phyloP scores from a whole-genome alignment of 1,140 invertebrate species.

The Neuroterus valhalla region DNA sequence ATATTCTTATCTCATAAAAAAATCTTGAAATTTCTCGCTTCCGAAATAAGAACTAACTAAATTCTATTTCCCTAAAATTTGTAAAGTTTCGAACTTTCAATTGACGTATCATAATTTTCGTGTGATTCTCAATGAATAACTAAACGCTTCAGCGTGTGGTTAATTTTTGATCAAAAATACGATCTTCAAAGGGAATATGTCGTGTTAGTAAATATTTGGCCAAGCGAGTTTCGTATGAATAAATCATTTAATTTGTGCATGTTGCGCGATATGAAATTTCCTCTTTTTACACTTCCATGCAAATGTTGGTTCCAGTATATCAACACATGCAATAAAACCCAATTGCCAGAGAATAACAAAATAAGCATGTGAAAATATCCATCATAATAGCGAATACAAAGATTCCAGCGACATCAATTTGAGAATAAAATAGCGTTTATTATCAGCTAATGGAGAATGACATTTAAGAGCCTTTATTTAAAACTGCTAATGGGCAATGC shows the following conservation, averaged over 20 bases:
- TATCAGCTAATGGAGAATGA: background rate
- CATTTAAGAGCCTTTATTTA: background rate
- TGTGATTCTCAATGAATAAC: background rate
- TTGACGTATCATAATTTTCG: background rate
- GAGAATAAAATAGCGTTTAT: too few relatives aligned
- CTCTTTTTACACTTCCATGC: background rate
- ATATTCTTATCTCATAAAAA: too few relatives aligned
- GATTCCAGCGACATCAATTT: too few relatives aligned
- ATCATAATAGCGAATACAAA: too few relatives aligned
- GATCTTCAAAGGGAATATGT: background rate
- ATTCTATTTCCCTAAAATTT: too few relatives aligned
- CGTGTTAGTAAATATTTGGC: slow-evolving; percentile 1
- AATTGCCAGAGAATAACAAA: too few relatives aligned
- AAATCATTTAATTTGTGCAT: slow-evolving; percentile 18
- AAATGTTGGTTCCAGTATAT: background rate
- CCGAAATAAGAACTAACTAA: too few relatives aligned
- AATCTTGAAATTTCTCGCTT: too few relatives aligned
- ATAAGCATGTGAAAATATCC: too few relatives aligned
- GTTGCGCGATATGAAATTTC: background rate
- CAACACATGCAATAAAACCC: too few relatives aligned
- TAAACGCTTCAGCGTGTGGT: background rate
- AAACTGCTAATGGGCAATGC: background rate
- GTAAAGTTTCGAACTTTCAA: background rate
- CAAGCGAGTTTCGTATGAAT: background rate
- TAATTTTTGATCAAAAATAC: background rate